Conservation (phyloP, 1,140 invertebrate genomes). For the Acromyrmex heyeri region DNA sequence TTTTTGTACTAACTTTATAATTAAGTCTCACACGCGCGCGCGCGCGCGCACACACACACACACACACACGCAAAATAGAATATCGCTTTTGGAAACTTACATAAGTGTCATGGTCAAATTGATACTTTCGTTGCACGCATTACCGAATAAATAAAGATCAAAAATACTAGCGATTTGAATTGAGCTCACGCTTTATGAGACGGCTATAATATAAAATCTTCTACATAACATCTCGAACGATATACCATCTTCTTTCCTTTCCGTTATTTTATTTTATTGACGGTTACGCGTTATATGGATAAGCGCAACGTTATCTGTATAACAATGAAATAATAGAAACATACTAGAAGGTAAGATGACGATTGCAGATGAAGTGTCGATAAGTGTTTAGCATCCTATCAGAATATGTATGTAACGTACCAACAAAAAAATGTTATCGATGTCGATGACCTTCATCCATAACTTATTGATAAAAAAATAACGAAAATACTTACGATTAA, state of each 20-base stretch:
- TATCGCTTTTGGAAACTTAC: slow-evolving; percentile 18
- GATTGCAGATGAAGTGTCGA: slow-evolving; percentile 66
- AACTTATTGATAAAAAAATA: slow-evolving; percentile 55
- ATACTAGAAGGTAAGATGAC: slow-evolving; percentile 80
- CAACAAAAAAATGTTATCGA: slow-evolving; percentile 57
- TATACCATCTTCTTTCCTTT: slow-evolving; percentile 55
- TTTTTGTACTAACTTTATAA: slow-evolving; percentile 20
- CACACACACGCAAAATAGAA: not conserved
- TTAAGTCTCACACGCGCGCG: not conserved
- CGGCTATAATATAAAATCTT: slow-evolving; percentile 25
- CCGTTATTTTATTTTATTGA: slow-evolving; percentile 64
- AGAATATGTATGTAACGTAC: slow-evolving; percentile 65
- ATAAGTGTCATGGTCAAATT: not conserved
- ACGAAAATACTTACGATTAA: slow-evolving; percentile 43
- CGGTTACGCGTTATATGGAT: slow-evolving; percentile 78
- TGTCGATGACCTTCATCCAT: slow-evolving; percentile 54
- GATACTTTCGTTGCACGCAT: slow-evolving; percentile 24
- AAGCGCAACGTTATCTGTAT: slow-evolving; percentile 77
- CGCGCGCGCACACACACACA: not conserved
- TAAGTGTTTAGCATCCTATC: slow-evolving; percentile 73
- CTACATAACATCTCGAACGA: slow-evolving; percentile 33
- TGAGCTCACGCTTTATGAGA: not conserved
- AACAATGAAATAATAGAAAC: slow-evolving; percentile 85
- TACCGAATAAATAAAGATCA: slow-evolving; percentile 15
- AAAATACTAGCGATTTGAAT: slow-evolving; percentile 14